These are phyloP conservation scores for Lordiphosa collinella DNA, from an alignment of 1,140 invertebrate genomes.

Conservation along the genomic window DNA sequence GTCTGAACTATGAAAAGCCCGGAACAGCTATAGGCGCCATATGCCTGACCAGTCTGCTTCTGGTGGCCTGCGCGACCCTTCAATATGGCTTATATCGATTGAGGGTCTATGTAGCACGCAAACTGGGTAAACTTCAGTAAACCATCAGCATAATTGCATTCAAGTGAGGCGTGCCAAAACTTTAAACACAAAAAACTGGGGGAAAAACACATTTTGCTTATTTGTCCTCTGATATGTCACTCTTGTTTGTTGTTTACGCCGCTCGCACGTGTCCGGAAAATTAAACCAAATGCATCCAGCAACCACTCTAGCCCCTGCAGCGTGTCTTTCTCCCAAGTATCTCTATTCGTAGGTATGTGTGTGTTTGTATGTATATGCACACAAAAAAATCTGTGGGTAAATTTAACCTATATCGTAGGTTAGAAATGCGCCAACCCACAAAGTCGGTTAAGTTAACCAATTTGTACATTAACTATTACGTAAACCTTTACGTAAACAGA, in stretches of 20 bases:
- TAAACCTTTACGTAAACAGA: no score
- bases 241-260: slow-evolving; percentile 42
- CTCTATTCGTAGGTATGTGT: no score
- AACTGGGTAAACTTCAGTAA: slow-evolving; percentile 17
- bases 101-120: slow-evolving; percentile 26
- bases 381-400: no score
- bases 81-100: slow-evolving; percentile 48
- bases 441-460: no score
- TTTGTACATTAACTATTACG: no score
- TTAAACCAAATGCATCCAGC: slow-evolving; percentile 15
- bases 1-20: slow-evolving; percentile 23
- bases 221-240: slow-evolving; percentile 18
- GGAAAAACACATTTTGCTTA: slow-evolving; percentile 7
- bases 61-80: slow-evolving; percentile 1
- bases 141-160: slow-evolving; percentile 7
- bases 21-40: accelerated
- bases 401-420: no score
- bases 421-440: no score
- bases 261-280: slow-evolving; percentile 43
- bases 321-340: background rate
- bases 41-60: accelerated
- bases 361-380: no score
- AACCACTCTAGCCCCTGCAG: background rate
- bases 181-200: background rate
- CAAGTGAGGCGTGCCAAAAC: slow-evolving; percentile 10